These are phyloP conservation scores for Notiomystis cincta DNA, from an alignment of 2,113 vertebrate genomes.

Conservation along the genomic window DNA sequence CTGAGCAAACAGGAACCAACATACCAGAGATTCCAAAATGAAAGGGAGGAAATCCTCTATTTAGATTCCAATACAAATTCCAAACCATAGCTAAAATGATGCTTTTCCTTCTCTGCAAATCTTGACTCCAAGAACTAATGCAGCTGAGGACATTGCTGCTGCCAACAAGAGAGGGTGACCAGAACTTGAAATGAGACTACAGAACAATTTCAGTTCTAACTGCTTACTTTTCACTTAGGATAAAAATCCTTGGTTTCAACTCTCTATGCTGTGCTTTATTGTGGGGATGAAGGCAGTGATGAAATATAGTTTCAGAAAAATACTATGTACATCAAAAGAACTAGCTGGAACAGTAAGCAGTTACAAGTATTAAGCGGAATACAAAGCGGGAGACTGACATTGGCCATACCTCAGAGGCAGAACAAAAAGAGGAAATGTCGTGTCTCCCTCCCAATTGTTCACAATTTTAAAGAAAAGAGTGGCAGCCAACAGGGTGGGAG, in stretches of 20 bases:
- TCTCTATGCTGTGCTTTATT: not conserved
- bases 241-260: not conserved
- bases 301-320: not conserved
- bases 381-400: not conserved
- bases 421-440: not conserved
- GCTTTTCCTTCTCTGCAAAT: not conserved
- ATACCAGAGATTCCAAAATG: conserved; percentile 62
- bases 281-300: not conserved
- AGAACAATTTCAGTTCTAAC: not conserved
- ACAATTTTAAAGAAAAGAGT: not conserved
- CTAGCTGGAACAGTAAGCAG: not conserved
- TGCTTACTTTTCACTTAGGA: not conserved
- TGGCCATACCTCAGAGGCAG: not conserved
- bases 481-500: not conserved
- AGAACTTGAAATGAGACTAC: not conserved
- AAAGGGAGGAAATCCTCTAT: conserved; percentile 66
- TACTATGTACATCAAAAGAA: not conserved
- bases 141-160: not conserved
- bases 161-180: not conserved
- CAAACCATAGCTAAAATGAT: not conserved
- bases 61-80: conserved; percentile 51
- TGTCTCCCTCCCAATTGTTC: not conserved
- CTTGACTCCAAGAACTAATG: not conserved
- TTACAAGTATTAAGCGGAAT: not conserved
- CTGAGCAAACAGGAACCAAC: conserved; percentile 46